Conservation (phyloP, 2,888 invertebrate species). For the Erebia aethiops region DNA sequence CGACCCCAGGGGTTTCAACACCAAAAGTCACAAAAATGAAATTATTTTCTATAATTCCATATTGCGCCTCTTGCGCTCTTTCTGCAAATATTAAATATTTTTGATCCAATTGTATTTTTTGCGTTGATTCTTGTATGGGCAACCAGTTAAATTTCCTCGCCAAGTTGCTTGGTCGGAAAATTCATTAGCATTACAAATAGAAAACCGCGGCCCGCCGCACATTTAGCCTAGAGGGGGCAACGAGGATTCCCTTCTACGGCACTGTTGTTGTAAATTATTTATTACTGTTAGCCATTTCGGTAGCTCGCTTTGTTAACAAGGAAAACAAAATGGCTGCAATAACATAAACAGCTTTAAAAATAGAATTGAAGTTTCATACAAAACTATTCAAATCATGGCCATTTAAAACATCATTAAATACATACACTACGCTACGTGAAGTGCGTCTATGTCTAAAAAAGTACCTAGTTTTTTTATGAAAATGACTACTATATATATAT, state of each 20-base stretch:
- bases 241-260: conserved; percentile 13
- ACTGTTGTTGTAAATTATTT: conserved; percentile 25
- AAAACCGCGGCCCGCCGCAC: conserved; percentile 17
- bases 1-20: too few species aligned
- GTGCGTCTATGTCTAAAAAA: too few species aligned
- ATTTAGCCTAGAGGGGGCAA: conserved; percentile 20
- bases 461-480: too few species aligned
- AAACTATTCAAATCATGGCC: neutral
- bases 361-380: neutral
- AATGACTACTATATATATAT: too few species aligned
- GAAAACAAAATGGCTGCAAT: conserved; percentile 3
- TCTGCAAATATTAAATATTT: too few species aligned
- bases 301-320: conserved; percentile 16
- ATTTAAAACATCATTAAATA: neutral
- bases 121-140: neutral
- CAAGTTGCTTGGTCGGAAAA: conserved; percentile 21
- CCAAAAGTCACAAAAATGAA: too few species aligned
- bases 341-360: neutral
- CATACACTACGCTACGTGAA: too few species aligned
- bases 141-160: conserved; percentile 4
- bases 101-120: conserved; percentile 1
- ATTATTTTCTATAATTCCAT: too few species aligned
- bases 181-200: conserved; percentile 27
- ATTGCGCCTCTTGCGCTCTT: too few species aligned
- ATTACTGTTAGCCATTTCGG: conserved; percentile 21